Conservation (phyloP, 2,113 vertebrate genomes). For the Ursus arctos region DNA sequence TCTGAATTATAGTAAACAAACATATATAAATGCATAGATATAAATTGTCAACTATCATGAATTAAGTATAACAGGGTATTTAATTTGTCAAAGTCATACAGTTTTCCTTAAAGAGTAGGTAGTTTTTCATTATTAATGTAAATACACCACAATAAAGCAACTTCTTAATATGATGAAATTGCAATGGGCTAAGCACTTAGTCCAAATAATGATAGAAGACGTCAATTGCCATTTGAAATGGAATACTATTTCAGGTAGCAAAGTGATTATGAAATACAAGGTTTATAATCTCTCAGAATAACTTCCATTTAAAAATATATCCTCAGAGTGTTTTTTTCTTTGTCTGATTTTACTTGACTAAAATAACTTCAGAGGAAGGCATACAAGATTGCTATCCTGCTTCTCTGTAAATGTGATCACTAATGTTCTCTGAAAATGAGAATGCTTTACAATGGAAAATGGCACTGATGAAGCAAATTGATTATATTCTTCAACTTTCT, state of each 20-base stretch:
- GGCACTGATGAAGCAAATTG: neutral
- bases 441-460: neutral
- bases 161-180: neutral
- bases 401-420: neutral
- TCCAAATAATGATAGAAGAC: neutral
- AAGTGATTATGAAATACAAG: constrained; percentile 8
- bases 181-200: neutral
- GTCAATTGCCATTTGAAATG: neutral
- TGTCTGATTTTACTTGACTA: neutral
- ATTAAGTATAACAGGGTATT: neutral
- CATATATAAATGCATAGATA: neutral
- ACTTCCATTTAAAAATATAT: neutral
- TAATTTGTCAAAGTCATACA: neutral
- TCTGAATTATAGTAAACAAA: neutral
- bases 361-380: constrained; percentile 1
- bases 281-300: neutral
- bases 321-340: neutral
- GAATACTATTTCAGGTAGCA: neutral
- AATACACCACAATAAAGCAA: neutral
- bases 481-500: neutral
- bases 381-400: neutral
- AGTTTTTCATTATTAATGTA: neutral
- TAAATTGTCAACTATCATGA: neutral
- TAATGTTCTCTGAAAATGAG: neutral
- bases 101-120: neutral